Percentiles rank a stretch among this genome's conserved stretches.
Conservation (phyloP, 2,113 vertebrate genomes). For the Osmerus mordax region DNA sequence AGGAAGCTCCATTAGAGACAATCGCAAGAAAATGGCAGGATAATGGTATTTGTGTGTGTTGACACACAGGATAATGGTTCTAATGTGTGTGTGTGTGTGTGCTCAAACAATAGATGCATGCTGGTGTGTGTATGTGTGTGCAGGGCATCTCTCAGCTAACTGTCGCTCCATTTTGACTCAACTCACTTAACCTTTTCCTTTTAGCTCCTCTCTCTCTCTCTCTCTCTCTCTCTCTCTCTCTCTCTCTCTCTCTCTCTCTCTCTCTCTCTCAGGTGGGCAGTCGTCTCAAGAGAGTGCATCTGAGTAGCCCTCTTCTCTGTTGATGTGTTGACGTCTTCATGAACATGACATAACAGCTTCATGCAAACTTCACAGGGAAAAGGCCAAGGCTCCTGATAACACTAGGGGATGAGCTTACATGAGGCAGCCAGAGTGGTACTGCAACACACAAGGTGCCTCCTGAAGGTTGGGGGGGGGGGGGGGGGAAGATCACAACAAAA, state of each 20-base stretch:
- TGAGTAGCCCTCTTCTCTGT: background rate
- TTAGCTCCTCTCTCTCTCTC: conserved; percentile 36
- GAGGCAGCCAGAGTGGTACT: conserved; percentile 37
- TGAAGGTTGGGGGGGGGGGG: background rate
- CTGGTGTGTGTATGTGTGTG: conserved; percentile 17
- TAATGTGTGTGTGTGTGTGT: conserved; percentile 33
- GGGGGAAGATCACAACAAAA: conserved; percentile 15
- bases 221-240: conserved; percentile 13
- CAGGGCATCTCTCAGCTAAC: conserved; percentile 20
- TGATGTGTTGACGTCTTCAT: conserved; percentile 1
- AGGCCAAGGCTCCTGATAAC: conserved; percentile 38
- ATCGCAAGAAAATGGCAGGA: conserved; percentile 58
- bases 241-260: conserved; percentile 8
- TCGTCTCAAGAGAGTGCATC: background rate
- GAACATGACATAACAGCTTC: conserved; percentile 57
- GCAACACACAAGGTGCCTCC: too few relatives aligned
- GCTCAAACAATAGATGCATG: background rate
- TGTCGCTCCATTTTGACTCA: too few relatives aligned
- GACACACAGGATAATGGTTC: too few relatives aligned
- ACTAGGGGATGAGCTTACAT: background rate
- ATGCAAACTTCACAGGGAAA: conserved; percentile 57
- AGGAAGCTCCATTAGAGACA: conserved; percentile 59
- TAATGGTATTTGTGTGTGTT: conserved; percentile 31
- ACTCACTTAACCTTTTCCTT: conserved; percentile 31
- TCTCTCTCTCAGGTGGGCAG: background rate